Evolutionary conservation across 2,113 vertebrate species (phyloP).

Genomic region (Pluvialis apricaria): DNA sequence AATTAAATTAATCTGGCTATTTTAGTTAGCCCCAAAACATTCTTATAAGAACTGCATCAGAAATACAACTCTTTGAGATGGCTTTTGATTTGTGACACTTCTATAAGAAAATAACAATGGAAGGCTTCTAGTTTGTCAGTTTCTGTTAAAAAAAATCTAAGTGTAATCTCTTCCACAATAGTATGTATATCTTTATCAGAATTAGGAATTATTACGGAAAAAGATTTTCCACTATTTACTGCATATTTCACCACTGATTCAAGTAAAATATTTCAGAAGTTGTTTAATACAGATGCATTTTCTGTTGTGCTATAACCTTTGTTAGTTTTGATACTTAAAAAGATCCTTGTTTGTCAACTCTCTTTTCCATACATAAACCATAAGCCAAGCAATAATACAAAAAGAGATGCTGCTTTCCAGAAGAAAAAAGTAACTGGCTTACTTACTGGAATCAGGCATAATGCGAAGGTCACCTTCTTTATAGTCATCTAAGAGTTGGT

Average conservation of each 20-base stretch:
- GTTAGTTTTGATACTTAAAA: neutral
- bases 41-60: neutral
- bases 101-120: neutral
- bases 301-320: neutral
- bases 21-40: neutral
- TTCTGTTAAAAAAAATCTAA: neutral
- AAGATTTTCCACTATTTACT: neutral
- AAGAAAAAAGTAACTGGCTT: neutral
- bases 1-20: neutral
- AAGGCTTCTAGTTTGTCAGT: neutral
- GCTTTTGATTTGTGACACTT: neutral
- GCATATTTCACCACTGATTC: neutral
- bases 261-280: slow-evolving; percentile 3
- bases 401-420: neutral
- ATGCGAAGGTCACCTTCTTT: slow-evolving; percentile 97
- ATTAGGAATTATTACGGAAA: neutral
- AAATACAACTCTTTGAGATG: neutral
- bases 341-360: neutral
- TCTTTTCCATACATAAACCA: neutral
- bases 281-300: neutral
- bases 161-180: neutral
- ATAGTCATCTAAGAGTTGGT: slow-evolving; percentile 96
- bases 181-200: neutral
- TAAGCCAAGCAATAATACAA: neutral
- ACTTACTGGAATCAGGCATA: slow-evolving; percentile 96